Evolutionary conservation across 2,888 invertebrate species (phyloP), one percentile per base, ranked within the genome.

Genomic region (Chorisops tibialis): DNA sequence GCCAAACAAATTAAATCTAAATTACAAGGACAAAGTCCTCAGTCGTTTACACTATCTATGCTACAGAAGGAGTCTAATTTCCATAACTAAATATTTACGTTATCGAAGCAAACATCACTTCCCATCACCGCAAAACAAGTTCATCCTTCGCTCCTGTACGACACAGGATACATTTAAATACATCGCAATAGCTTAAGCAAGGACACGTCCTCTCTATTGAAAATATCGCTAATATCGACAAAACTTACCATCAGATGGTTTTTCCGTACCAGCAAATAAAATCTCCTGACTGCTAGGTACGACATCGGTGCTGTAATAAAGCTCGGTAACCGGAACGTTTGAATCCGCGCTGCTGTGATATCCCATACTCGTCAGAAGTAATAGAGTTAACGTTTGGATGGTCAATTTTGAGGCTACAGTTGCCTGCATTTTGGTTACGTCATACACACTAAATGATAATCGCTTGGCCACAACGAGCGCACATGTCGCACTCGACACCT

Each of bases 301-400:
- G 3, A 45, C 12, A 38, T 48, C 47, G 14, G 37, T 21, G 38
- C 22, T 38, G 21, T 59, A 16, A 37, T 21, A 22, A 19, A 47
- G 11, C 22, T 59, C 47, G 11, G 59, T 38, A n/a, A 18, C 37
- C 5, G 48, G 11, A 12, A 21, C 38, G 12, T 16, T 16, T 14
- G 16, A 30, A 38, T 59, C 37, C 1, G 56, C 56, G 4, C 35
- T 24, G 16, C 56, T 39, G 4, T 22, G 56, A 56, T 45, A 56
- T 24, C 59, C 59, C 59, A 59, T 59, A 16, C 37, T 48, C 6
- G 59, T 21, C 19, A 59, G 35, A 18, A 59, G 45, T 35, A 59
- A 43, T n/a, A 59, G 19, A 9, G 48, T 48, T 48, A 59, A 14
- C 48, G 59, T 59, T 43, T 59, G 59, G 38, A 59, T 48, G 30